Evolutionary conservation across 2,113 vertebrate genomes (phyloP), one percentile per base, ranked within the genome.

Genomic region (Plotosus lineatus): DNA sequence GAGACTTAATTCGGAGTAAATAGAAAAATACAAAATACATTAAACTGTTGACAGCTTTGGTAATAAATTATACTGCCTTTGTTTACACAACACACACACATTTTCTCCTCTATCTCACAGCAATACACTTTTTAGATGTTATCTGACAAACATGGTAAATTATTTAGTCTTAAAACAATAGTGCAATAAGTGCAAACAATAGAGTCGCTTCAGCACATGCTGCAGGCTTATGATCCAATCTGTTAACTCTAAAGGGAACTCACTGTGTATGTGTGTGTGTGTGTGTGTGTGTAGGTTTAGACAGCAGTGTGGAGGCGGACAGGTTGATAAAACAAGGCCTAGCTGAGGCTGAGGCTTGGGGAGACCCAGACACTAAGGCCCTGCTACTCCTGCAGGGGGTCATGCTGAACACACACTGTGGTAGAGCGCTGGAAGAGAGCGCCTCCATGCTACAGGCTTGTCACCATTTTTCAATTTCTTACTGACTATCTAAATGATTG

Each of bases 321-420:
- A 86, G 53, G 66, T 79, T 96, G 80, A 88, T 98, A 87, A 87
- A 91, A 61, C 94, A 96, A 84, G 93, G 90, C 26, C 88, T 95
- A 10, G 14, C 82, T 78, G 96, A 99, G 76, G 94, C 95, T 79
- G 87, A 91, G 51, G 85, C 77, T n/a, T 94, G 94, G 88, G 92
- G 91, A 44, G 95, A 97, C 85, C 71, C 21, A 1, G 95, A 97
- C 85, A 89, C 88, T 58, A 93, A 94, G 83, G 94, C 96, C 65
- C 91, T 95, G 84, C 86, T 97, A 50, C 91, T 97, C 90, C 86
- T 97, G 31, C 94, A 96, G 90, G 88, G 88, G 53, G 93, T 93
- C 33, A 80, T 92, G 79, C 85, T 97, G 60, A 90, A 95, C 85
- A 89, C 93, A 55, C 91, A 91, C 84, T 92, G 95, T 88, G 94